Evolutionary conservation across 2,113 vertebrate species (phyloP), one percentile per base, ranked within the genome.

Genomic region (Megalops atlanticus): DNA sequence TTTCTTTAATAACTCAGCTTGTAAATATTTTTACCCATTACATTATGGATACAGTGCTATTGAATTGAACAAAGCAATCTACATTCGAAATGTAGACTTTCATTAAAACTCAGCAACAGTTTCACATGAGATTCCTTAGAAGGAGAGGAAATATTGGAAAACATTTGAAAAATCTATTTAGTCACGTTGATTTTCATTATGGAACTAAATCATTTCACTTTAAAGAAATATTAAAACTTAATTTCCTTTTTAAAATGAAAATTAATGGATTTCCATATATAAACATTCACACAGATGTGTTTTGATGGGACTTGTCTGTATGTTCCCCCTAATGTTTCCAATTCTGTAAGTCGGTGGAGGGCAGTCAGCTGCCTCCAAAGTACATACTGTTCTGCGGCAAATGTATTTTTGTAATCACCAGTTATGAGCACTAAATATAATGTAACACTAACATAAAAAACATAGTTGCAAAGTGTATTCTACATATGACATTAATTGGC

Each of bases 371-470:
- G 38, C 16, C 35, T 14, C 35, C 15, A 35, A 73, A 64, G 21
- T 24, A 8, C 77, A 80, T 79, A 45, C 64, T 43, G 78, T 81
- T 71, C 69, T 35, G 58, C 71, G 39, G 80, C 36, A 78, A 64
- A 76, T 84, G 54, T 74, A 68, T 82, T 33, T 80, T 27, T 80
- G 49, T 86, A 81, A 86, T 82, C 74, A 47, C 10, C 36, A 16
- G 15, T 73, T 70, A 43, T 76, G 43, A 76, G 73, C 69, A 52
- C 33, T 38, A 69, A 74, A 39, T n/a, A n/a, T 69, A 79, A 77
- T 76, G 47, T 74, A 31, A 54, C 18, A 14, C n/a, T 82, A 64
- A 80, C 82, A 40, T 68, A 45, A 70, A 80, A 83, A 83, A 73
- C 64, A 58, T 73, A 58, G 15, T 69, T 12, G 58, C 35, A 36